A percentile compares a stretch with the other conserved stretches of the same genome.
Conservation (phyloP, 2,113 vertebrate genomes). For the Hydropotes inermis region DNA sequence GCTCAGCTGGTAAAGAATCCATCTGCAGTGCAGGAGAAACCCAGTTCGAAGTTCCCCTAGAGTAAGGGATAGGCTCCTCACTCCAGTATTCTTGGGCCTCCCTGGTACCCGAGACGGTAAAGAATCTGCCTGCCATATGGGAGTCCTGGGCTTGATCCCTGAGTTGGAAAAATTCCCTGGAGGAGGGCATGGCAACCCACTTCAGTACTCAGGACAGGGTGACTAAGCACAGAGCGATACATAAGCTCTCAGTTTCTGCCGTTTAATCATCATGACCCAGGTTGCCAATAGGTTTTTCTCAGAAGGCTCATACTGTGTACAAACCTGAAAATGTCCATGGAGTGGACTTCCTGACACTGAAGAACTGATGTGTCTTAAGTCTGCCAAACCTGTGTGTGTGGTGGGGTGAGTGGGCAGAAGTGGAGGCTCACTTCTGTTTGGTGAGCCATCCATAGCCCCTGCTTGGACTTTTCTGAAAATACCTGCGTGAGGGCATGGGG, state of each 20-base stretch:
- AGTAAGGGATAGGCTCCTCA: no score
- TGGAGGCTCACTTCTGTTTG: not conserved
- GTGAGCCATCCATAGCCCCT: not conserved
- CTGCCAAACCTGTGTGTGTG: not conserved
- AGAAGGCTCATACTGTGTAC: not conserved
- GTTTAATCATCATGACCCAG: not conserved
- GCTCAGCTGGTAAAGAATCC: no score
- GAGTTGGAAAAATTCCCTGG: not conserved
- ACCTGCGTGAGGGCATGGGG: no score
- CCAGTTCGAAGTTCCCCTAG: no score
- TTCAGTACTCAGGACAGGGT: not conserved
- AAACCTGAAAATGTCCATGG: not conserved
- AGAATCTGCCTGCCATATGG: no score
- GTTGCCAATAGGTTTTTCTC: not conserved
- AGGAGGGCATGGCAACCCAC: not conserved
- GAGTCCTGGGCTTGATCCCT: not conserved
- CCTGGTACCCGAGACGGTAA: no score
- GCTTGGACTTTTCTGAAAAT: not conserved
- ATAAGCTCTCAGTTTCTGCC: not conserved
- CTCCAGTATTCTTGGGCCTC: no score
- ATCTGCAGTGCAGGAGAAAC: no score
- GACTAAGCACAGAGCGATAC: not conserved
- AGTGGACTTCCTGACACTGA: not conserved
- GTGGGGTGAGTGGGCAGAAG: not conserved
- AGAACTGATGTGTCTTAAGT: not conserved